Evolutionary conservation across 2,888 invertebrate species (phyloP).

Genomic region (Teleiodes luculella): DNA sequence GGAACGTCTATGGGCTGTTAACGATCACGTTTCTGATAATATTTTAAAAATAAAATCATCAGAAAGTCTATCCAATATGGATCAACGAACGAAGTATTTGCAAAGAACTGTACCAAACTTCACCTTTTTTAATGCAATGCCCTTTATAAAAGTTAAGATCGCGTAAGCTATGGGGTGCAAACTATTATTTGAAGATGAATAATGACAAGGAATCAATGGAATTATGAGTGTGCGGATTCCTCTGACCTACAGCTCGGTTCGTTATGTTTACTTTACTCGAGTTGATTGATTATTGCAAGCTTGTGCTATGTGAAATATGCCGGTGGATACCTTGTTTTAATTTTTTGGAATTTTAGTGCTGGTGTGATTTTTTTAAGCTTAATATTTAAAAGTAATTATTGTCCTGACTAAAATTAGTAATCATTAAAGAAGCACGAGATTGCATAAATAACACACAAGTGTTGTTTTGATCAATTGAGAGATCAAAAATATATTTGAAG

Average conservation of each 20-base stretch:
- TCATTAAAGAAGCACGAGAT: too few relatives aligned
- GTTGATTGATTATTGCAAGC: slow-evolving; percentile 36
- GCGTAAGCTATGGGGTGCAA: slow-evolving; percentile 71
- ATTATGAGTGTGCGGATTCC: slow-evolving; percentile 73
- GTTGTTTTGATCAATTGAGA: too few relatives aligned
- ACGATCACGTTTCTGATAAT: too few relatives aligned
- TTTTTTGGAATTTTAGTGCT: neutral
- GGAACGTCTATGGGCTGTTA: too few relatives aligned
- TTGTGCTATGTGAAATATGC: neutral
- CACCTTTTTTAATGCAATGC: slow-evolving; percentile 29
- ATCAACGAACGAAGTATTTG: too few relatives aligned
- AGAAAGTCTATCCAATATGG: neutral
- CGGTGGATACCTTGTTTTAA: neutral
- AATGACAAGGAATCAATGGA: slow-evolving; percentile 66
- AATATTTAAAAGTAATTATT: neutral
- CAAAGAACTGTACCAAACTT: slow-evolving; percentile 16
- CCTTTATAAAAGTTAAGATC: slow-evolving; percentile 45
- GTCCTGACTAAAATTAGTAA: too few relatives aligned
- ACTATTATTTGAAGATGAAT: slow-evolving; percentile 74
- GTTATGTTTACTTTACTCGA: slow-evolving; percentile 36
- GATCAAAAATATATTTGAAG: too few relatives aligned
- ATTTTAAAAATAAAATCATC: too few relatives aligned
- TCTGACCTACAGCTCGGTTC: slow-evolving; percentile 48
- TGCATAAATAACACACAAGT: too few relatives aligned
- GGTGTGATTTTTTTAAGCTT: neutral